Base-by-base conservation (phyloP, 2,113 vertebrate species). In the Mustelus asterias region DNA sequence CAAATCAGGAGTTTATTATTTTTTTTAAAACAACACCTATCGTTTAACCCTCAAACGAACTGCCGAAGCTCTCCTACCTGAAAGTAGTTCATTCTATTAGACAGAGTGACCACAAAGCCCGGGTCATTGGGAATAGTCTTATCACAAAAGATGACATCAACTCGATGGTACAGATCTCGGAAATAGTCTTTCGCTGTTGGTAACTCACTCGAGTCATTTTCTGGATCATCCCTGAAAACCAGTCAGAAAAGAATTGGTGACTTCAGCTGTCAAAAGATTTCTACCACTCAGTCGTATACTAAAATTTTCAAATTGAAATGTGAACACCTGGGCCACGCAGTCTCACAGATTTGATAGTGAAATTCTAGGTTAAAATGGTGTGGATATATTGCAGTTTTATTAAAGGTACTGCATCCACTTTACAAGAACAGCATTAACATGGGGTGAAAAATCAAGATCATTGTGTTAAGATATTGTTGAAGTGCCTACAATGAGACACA, bases 51-150 rank as follows among this genome's bases (percentile, higher is more conserved):
- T 41, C 63, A 22, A 65, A 10, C 26, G 20, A 67, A 94, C 33
- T 37, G 24, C 69, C 63, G 44, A 96, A 92, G 48, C 54, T 33
- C 41, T 18, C 76, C 54, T 41, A 98, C 99, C 98, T 99, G 99
- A 97, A 99, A 99, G 97, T 99, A 99, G 98, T 99, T 99, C 99
- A 99, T 99, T 97, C 99, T 98, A 97, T 99, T 99, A 48, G 99
- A 99, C 95, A 99, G 98, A 0, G 99, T 99, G 96, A 99, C 99
- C 96, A 99, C 98, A 96, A 99, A 99, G 96, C 99, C 99, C 0
- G 99, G 99, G 97, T 99, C 99, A 0, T 99, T 99, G 58, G 99
- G 99, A 97, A 99, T 99, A 96, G 99, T 99, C 97, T 99, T 99
- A 97, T 99, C 99, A 97, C 99, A 99, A 98, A 99, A 99, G 97